Evolutionary conservation across 2,113 vertebrate genomes (phyloP).

Genomic region (Paradoxurus hermaphroditus): DNA sequence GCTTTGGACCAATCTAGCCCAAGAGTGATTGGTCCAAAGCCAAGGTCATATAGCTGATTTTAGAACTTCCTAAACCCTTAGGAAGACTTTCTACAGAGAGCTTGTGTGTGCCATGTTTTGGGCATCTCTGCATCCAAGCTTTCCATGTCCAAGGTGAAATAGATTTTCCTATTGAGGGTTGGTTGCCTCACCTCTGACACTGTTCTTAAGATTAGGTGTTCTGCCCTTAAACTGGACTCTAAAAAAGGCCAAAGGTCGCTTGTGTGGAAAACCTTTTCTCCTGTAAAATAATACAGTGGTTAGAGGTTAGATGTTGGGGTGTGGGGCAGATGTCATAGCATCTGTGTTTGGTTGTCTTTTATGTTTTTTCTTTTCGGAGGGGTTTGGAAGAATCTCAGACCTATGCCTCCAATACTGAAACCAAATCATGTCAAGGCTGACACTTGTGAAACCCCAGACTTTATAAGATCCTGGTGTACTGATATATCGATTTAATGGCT

Average conservation of each 20-base stretch:
- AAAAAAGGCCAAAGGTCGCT: neutral
- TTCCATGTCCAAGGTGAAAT: neutral
- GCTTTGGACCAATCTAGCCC: neutral
- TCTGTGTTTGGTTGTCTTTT: neutral
- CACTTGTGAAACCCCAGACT: neutral
- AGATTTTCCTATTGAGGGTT: neutral
- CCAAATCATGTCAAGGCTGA: neutral
- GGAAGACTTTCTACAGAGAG: neutral
- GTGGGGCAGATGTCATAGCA: neutral
- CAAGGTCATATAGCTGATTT: neutral
- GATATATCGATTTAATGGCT: neutral
- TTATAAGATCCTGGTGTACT: neutral
- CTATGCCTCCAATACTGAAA: neutral
- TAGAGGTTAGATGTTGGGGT: neutral
- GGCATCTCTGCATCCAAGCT: neutral
- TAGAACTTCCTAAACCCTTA: neutral
- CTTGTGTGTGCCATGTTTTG: neutral
- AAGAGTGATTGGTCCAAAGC: neutral
- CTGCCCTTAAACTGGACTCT: neutral
- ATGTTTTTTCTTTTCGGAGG: neutral
- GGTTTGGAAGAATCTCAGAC: neutral
- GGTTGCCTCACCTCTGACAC: neutral
- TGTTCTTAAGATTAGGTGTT: neutral
- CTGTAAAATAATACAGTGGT: neutral
- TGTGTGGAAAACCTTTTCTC: neutral